Evolutionary conservation across 1,140 invertebrate genomes (phyloP).

Genomic region (Plutomurus gul): DNA sequence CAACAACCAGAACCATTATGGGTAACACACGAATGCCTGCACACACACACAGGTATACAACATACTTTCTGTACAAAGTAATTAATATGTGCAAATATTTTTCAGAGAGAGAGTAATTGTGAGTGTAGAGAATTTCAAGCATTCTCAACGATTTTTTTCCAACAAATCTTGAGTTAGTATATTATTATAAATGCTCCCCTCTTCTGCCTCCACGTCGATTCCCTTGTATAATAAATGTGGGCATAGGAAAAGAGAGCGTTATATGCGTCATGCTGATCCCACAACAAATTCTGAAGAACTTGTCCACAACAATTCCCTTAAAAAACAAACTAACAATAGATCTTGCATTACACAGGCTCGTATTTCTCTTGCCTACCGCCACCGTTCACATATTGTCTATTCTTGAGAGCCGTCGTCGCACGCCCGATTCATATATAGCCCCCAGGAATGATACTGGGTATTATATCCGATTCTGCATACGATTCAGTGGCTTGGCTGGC

Average conservation of each 20-base stretch:
- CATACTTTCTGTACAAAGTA: no score
- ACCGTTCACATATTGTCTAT: background rate
- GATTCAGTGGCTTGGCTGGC: background rate
- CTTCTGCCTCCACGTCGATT: background rate
- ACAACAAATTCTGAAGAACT: background rate
- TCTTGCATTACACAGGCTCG: background rate
- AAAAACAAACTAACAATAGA: constrained; percentile 9
- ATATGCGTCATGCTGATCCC: background rate
- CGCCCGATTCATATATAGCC: background rate
- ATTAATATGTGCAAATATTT: no score
- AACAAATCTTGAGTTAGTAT: no score
- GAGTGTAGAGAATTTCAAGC: no score
- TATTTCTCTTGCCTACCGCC: background rate
- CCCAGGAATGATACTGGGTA: background rate
- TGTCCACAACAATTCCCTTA: background rate
- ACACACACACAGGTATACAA: no score
- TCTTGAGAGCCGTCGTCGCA: constrained; percentile 2
- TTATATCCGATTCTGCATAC: background rate
- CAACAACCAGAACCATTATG: no score
- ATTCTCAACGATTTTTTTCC: no score
- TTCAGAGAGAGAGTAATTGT: no score
- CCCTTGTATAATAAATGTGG: background rate
- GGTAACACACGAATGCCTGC: no score
- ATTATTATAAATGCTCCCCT: no score
- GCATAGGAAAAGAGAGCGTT: no score